Evolutionary conservation across 2,113 vertebrate genomes (phyloP).

Genomic region (Corythornis cristatus): DNA sequence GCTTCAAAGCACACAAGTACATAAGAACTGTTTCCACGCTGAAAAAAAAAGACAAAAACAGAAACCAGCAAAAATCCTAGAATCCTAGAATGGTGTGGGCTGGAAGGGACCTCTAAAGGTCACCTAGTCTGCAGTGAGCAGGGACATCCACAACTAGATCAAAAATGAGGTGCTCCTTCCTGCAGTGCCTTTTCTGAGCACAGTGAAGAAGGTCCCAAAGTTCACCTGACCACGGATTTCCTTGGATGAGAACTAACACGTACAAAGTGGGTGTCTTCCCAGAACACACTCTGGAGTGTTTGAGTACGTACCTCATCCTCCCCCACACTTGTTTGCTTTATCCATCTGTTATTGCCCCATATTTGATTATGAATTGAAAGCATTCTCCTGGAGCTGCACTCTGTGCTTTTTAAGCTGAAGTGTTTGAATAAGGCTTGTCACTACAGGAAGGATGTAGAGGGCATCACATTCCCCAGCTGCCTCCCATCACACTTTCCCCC

Average conservation of each 20-base stretch:
- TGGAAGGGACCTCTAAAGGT: too few species aligned
- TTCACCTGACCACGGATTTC: constrained; percentile 22
- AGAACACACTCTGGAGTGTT: constrained; percentile 35
- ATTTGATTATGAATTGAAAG: constrained; percentile 69
- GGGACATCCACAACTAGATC: too few species aligned
- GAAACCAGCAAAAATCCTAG: too few species aligned
- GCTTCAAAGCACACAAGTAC: neutral
- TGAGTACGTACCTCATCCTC: constrained; percentile 49
- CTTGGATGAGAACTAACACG: constrained; percentile 30
- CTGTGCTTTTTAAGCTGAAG: constrained; percentile 61
- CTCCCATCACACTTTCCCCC: constrained; percentile 57
- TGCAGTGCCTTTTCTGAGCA: neutral
- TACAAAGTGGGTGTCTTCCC: constrained; percentile 39
- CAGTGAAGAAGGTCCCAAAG: constrained; percentile 11
- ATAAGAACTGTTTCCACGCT: neutral
- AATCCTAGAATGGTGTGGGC: too few species aligned
- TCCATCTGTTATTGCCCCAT: constrained; percentile 66
- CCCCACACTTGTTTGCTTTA: constrained; percentile 62
- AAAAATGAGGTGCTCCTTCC: neutral
- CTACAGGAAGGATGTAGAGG: constrained; percentile 63
- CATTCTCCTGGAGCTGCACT: constrained; percentile 55
- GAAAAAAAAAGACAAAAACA: neutral
- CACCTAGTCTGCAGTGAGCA: too few species aligned
- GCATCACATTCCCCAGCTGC: constrained; percentile 65
- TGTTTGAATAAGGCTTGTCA: constrained; percentile 70